These are phyloP conservation scores for Aporophyla lueneburgensis DNA, from an alignment of 2,888 invertebrate species.

Conservation along the genomic window DNA sequence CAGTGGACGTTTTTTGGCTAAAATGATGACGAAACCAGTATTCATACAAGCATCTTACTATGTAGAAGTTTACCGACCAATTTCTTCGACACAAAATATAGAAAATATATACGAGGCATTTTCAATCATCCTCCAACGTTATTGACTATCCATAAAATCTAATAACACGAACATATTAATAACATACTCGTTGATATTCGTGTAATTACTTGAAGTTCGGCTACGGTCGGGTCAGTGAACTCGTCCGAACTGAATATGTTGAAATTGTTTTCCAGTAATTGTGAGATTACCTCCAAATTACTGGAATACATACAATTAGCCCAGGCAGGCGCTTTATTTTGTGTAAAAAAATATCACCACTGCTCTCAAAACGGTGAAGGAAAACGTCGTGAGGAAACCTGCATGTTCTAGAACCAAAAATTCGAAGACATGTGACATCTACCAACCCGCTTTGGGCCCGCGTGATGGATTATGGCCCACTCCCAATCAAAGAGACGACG, in stretches of 20 bases:
- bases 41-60: background rate
- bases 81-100: background rate
- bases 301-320: background rate
- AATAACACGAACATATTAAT: constrained; percentile 26
- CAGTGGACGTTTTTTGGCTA: too few relatives aligned
- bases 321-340: too few relatives aligned
- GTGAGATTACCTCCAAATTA: constrained; percentile 9
- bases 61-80: background rate
- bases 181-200: constrained; percentile 16
- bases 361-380: too few relatives aligned
- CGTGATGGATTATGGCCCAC: too few relatives aligned
- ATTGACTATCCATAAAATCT: constrained; percentile 9
- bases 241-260: constrained; percentile 17
- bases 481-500: too few relatives aligned
- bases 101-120: background rate
- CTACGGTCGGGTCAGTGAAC: constrained; percentile 18
- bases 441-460: too few relatives aligned
- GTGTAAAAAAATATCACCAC: too few relatives aligned
- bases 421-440: too few relatives aligned
- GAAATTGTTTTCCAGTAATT: constrained; percentile 2
- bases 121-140: constrained; percentile 16
- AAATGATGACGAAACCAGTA: background rate
- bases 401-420: too few relatives aligned
- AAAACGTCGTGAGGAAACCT: too few relatives aligned
- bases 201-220: constrained; percentile 24